Evolutionary conservation across 1,140 invertebrate genomes (phyloP).

Genomic region (Antheraea mylitta): DNA sequence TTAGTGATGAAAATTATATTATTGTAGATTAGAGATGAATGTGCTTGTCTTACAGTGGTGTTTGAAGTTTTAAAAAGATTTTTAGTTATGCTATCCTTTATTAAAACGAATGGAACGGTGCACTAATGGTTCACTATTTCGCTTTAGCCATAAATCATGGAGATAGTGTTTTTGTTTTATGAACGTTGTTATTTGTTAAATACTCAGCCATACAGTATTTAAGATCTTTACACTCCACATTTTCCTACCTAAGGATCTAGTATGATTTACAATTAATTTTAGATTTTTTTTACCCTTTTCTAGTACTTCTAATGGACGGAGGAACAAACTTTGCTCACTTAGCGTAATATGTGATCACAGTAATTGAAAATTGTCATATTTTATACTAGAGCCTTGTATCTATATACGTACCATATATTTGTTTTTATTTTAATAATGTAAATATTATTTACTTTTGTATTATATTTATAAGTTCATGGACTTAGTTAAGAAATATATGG

Average conservation of each 20-base stretch:
- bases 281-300: no score
- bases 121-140: not conserved
- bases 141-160: not conserved
- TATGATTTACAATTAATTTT: not conserved
- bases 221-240: conserved; percentile 63
- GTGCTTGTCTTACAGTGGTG: not conserved
- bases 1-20: conserved; percentile 5
- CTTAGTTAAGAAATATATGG: conserved; percentile 11
- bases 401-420: no score
- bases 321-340: not conserved
- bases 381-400: no score
- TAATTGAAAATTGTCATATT: no score
- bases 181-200: conserved; percentile 25
- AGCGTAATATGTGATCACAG: no score
- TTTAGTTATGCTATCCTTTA: no score
- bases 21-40: not conserved
- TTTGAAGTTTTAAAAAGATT: not conserved
- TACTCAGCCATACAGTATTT: conserved; percentile 77
- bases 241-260: conserved; percentile 54
- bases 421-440: no score
- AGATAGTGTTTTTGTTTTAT: no score
- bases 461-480: conserved; percentile 22
- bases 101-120: not conserved
- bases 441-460: no score
- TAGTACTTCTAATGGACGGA: no score